These are phyloP conservation scores for Antidorcas marsupialis DNA, from an alignment of 2,113 vertebrate genomes.

Conservation along the genomic window DNA sequence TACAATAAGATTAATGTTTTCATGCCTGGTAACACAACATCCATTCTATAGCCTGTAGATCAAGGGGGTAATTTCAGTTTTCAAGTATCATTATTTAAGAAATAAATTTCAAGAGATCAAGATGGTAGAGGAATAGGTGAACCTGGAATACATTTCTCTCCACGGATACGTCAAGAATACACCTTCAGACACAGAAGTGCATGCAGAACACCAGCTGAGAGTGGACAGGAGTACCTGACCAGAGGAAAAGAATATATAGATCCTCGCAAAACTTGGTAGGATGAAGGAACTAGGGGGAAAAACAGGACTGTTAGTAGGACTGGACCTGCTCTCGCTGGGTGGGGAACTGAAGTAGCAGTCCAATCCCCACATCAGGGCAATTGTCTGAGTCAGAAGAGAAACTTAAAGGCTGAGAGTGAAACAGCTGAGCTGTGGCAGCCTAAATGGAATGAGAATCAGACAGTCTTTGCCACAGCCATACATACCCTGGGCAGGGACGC, in stretches of 20 bases:
- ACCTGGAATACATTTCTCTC: neutral
- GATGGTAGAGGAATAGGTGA: neutral
- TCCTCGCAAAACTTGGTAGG: neutral
- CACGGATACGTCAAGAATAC: neutral
- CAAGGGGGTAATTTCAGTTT: neutral
- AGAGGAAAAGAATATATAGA: neutral
- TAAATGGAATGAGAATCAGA: neutral
- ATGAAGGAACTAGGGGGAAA: neutral
- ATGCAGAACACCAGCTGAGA: neutral
- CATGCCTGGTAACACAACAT: neutral
- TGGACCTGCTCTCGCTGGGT: fast-evolving
- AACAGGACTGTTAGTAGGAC: neutral
- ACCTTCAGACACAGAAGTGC: neutral
- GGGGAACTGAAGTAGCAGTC: neutral
- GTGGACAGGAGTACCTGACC: neutral
- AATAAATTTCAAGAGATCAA: neutral
- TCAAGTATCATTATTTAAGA: neutral
- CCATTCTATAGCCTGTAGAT: neutral
- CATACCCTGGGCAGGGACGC: neutral
- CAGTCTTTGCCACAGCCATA: neutral
- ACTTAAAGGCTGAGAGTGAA: neutral
- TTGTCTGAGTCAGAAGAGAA: neutral
- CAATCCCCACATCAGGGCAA: neutral
- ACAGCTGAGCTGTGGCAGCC: neutral
- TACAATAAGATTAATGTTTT: neutral